Conservation (phyloP, 2,888 invertebrate genomes). For the Chirona hameri region DNA sequence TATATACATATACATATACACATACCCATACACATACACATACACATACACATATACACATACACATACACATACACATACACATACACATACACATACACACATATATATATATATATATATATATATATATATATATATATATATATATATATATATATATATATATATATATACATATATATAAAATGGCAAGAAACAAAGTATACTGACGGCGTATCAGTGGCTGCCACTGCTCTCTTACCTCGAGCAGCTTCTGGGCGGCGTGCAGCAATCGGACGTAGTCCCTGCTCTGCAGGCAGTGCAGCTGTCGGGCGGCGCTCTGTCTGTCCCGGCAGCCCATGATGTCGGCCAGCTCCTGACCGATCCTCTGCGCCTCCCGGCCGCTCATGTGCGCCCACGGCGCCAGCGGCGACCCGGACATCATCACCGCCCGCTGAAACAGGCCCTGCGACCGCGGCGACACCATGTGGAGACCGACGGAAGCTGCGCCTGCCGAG, state of each 20-base stretch:
- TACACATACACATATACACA: too few species aligned
- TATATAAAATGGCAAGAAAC: too few species aligned
- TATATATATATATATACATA: too few species aligned
- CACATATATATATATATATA: too few species aligned
- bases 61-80: too few species aligned
- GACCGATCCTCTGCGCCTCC: background rate
- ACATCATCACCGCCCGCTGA: conserved; percentile 64
- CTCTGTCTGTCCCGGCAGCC: background rate
- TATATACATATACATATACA: too few species aligned
- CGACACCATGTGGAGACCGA: conserved; percentile 63
- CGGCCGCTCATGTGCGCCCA: conserved; percentile 46
- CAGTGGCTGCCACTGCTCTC: too few species aligned
- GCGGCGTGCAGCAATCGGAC: background rate
- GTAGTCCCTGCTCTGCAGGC: conserved; percentile 12
- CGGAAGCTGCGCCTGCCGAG: conserved; percentile 69
- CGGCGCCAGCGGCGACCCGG: conserved; percentile 53
- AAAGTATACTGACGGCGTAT: too few species aligned
- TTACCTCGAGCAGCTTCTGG: conserved; percentile 5
- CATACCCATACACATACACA: too few species aligned
- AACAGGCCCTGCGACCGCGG: conserved; percentile 59
- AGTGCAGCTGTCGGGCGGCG: background rate
- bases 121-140: too few species aligned
- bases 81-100: too few species aligned
- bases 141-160: too few species aligned
- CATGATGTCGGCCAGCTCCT: conserved; percentile 24